Evolutionary conservation across 2,113 vertebrate species (phyloP), one percentile per base, ranked within the genome.

Genomic region (Prinia subflava): DNA sequence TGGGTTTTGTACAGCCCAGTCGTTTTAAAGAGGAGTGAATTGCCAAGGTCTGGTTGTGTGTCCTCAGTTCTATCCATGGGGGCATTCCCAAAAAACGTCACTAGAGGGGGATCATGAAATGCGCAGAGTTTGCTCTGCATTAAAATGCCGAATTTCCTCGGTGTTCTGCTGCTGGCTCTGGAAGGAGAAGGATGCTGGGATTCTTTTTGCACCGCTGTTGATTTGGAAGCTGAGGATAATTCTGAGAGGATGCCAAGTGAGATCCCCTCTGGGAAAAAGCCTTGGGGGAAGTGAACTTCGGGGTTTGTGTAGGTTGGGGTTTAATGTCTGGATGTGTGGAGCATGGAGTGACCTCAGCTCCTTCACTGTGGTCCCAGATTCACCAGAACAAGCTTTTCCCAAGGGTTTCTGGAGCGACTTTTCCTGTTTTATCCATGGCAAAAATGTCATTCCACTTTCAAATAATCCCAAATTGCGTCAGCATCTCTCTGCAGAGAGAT

Each of bases 21-120:
- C 44, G 8, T 67, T 42, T n/a, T 19, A 63, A 46, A 60, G n/a
- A 55, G 30, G 25, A 67, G 39, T 7, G 55, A 46, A 6, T 52
- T 55, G 10, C 30, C 1, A 1, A 24, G 7, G 3, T 46, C 28
- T 33, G 27, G 4, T 6, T 8, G 2, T 1, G 28, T 8, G 52
- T 68, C 39, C 12, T 27, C 15, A 4, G 1, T 24, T 74, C 41
- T 27, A 42, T 23, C 42, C 27, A 0, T 13, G 28, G 28, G n/a
- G 69, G 11, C 13, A 73, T 70, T 93, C 71, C 83, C 49, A 57
- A 21, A 42, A 84, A 55, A 30, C 5, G 63, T 20, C 97, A 81
- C 67, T 37, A 97, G 97, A 93, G 96, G 92, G 95, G 25, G 88
- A 73, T 85, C 33, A 2, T 37, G 94, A 84, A 91, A 68, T 64